These are phyloP conservation scores for Druceiella hillmani DNA, from an alignment of 2,888 invertebrate genomes.

Conservation along the genomic window DNA sequence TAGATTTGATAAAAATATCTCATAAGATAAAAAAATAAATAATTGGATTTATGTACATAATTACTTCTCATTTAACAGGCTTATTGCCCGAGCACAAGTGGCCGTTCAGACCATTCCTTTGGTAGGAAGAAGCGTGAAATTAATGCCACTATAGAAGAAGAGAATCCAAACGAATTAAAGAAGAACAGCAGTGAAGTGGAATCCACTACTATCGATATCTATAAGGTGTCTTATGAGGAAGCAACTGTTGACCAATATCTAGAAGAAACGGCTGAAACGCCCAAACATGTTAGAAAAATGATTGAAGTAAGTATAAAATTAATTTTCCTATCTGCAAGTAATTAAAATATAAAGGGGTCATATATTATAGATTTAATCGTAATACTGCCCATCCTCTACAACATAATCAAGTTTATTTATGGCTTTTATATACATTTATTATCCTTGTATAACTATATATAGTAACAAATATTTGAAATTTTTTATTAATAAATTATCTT, in stretches of 20 bases:
- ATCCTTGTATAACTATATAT: no score
- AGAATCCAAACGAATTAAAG: constrained; percentile 35
- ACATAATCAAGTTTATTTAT: no score
- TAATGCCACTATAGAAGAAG: constrained; percentile 34
- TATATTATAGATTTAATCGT: no score
- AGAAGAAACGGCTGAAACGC: constrained; percentile 51
- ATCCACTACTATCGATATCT: no score
- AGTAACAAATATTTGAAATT: no score
- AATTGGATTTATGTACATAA: no score
- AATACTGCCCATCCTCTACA: no score
- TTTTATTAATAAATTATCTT: no score
- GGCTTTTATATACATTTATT: no score
- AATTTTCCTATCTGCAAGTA: constrained; percentile 6
- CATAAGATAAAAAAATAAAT: no score
- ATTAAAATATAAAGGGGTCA: no score
- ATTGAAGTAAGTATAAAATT: constrained; percentile 61
- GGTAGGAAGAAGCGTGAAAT: constrained; percentile 62
- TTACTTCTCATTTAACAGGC: constrained; percentile 51
- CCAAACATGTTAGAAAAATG: constrained; percentile 83
- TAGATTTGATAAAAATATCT: no score
- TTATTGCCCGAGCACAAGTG: constrained; percentile 74
- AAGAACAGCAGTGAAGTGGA: constrained; percentile 33
- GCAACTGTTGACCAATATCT: constrained; percentile 42
- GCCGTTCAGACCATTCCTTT: constrained; percentile 72
- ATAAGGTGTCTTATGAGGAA: constrained; percentile 41